These are phyloP conservation scores for Chaetogeoica ovagalla DNA, from an alignment of 2,888 invertebrate species.

Conservation along the genomic window DNA sequence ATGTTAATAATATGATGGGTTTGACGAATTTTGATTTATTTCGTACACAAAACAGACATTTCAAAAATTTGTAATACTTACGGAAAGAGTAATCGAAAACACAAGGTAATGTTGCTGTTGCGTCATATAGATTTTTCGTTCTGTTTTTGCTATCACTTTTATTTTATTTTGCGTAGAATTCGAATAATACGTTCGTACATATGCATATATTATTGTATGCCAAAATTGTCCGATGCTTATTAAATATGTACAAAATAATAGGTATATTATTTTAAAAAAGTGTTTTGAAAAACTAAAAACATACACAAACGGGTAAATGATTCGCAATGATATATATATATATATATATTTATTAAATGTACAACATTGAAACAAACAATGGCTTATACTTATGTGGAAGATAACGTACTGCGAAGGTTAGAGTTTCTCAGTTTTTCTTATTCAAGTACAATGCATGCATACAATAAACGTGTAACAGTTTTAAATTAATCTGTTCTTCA, in stretches of 20 bases:
- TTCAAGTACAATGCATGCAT: background rate
- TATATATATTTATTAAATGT: too few species aligned
- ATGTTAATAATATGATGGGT: background rate
- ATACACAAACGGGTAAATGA: too few species aligned
- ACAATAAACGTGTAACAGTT: background rate
- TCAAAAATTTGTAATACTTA: background rate
- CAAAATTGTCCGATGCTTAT: background rate
- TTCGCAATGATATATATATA: too few species aligned
- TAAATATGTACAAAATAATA: background rate
- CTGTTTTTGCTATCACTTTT: background rate
- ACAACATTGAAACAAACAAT: too few species aligned
- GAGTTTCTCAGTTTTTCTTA: background rate
- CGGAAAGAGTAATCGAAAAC: slow-evolving; percentile 16
- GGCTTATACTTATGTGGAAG: too few species aligned
- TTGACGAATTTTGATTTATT: background rate
- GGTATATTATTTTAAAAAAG: too few species aligned
- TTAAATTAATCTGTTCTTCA: background rate
- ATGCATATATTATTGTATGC: background rate
- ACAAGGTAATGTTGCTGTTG: background rate
- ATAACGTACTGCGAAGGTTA: too few species aligned
- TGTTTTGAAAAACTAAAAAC: too few species aligned
- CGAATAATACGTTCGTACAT: background rate
- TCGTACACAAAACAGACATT: background rate
- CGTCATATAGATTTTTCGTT: background rate
- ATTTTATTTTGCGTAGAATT: background rate